Percentiles rank a stretch among this genome's conserved stretches.
Conservation (phyloP, 23 tunicate genomes). For the Trididemnum nubilum region DNA sequence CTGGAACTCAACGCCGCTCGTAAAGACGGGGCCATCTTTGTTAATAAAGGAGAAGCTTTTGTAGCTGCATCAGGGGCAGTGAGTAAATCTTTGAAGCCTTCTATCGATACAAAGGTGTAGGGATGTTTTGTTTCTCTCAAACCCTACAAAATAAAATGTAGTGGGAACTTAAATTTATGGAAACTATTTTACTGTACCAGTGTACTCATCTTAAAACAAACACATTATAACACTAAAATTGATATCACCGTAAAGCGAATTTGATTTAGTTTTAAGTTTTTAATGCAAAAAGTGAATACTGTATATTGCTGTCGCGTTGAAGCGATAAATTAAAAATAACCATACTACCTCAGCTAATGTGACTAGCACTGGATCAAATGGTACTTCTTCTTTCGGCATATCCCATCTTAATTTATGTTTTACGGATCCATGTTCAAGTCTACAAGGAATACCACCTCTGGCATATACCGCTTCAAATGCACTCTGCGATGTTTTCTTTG, state of each 20-base stretch:
- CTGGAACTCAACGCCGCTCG: slow-evolving; percentile 45
- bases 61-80: slow-evolving; percentile 32
- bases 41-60: slow-evolving; percentile 46
- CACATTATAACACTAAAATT: not conserved
- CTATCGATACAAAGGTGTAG: slow-evolving; percentile 63
- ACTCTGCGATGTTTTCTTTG: slow-evolving; percentile 42
- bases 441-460: slow-evolving; percentile 64
- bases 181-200: not conserved
- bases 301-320: no score
- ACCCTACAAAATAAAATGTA: slow-evolving; percentile 33
- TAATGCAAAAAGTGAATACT: no score
- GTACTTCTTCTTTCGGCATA: slow-evolving; percentile 38
- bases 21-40: slow-evolving; percentile 40
- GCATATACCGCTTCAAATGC: slow-evolving; percentile 66
- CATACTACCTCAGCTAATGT: slow-evolving; percentile 57
- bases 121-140: slow-evolving; percentile 65
- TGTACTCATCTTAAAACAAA: not conserved
- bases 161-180: no score
- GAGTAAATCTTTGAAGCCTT: slow-evolving; percentile 59
- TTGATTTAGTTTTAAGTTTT: no score
- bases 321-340: no score
- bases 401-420: slow-evolving; percentile 67
- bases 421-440: slow-evolving; percentile 70
- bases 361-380: slow-evolving; percentile 57
- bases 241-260: not conserved